phyloP scores from a whole-genome alignment of 2,888 invertebrate genomes.

The Autographa pulchrina region DNA sequence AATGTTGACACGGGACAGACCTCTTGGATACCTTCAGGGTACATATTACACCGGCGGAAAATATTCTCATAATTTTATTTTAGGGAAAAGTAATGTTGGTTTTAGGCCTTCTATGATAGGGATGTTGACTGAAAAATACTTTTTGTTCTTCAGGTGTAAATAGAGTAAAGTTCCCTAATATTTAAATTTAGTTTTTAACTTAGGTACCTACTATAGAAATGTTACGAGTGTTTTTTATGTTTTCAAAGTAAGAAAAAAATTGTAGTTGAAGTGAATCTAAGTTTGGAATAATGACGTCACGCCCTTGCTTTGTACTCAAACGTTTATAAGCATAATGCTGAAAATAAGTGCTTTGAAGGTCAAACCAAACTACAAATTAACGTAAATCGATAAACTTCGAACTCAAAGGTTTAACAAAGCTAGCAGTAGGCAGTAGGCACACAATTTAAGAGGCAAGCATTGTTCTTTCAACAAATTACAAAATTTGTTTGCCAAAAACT shows the following conservation, averaged over 20 bases:
- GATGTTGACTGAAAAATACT: too few relatives aligned
- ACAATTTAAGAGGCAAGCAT: constrained; percentile 16
- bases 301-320: too few relatives aligned
- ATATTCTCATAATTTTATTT: neutral
- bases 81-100: neutral
- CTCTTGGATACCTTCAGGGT: constrained; percentile 11
- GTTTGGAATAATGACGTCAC: too few relatives aligned
- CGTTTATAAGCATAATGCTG: too few relatives aligned
- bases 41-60: constrained; percentile 16
- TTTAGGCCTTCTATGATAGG: too few relatives aligned
- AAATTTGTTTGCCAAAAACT: constrained; percentile 26
- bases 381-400: constrained; percentile 28
- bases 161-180: too few relatives aligned
- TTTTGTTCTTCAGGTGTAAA: too few relatives aligned
- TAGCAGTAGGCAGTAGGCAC: constrained; percentile 3
- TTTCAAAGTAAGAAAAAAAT: too few relatives aligned
- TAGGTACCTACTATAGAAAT: too few relatives aligned
- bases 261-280: too few relatives aligned
- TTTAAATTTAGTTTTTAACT: too few relatives aligned
- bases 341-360: neutral
- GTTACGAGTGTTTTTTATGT: too few relatives aligned
- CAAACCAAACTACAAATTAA: neutral
- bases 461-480: constrained; percentile 24
- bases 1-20: constrained; percentile 52
- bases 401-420: constrained; percentile 13